A percentile compares a stretch with the other conserved stretches of the same genome.
Conservation (phyloP, 2,113 vertebrate species). For the Triplophysa rosa region DNA sequence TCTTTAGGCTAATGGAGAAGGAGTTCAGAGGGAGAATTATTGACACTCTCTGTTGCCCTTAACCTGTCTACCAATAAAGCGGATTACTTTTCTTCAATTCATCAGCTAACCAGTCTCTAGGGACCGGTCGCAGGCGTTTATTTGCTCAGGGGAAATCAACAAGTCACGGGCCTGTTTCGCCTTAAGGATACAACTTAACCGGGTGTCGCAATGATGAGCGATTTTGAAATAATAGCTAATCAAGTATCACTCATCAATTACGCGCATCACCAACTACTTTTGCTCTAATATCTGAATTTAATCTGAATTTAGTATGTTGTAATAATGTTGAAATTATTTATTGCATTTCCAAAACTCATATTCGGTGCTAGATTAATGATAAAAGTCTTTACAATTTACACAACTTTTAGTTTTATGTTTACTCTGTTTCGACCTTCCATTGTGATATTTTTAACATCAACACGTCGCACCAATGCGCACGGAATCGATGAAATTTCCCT, state of each 20-base stretch:
- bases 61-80: conserved; percentile 98
- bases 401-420: background rate
- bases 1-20: conserved; percentile 89
- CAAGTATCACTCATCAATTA: conserved; percentile 55
- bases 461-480: background rate
- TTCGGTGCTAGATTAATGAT: no score
- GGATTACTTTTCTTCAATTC: conserved; percentile 98
- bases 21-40: conserved; percentile 91
- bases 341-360: background rate
- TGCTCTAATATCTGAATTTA: no score
- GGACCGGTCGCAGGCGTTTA: conserved; percentile 82
- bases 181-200: conserved; percentile 65
- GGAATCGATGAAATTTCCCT: background rate
- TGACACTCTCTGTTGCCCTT: conserved; percentile 91
- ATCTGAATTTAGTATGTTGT: no score
- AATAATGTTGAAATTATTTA: background rate
- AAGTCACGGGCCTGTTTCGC: conserved; percentile 79
- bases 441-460: background rate
- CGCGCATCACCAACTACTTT: background rate
- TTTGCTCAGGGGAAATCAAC: conserved; percentile 98
- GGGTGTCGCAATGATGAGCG: conserved; percentile 71
- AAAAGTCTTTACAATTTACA: no score
- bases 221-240: conserved; percentile 63
- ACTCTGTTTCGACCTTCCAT: background rate
- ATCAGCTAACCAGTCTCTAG: conserved; percentile 84